Conservation (phyloP, 2,797 vertebrate species). For the Cygnus olor region DNA sequence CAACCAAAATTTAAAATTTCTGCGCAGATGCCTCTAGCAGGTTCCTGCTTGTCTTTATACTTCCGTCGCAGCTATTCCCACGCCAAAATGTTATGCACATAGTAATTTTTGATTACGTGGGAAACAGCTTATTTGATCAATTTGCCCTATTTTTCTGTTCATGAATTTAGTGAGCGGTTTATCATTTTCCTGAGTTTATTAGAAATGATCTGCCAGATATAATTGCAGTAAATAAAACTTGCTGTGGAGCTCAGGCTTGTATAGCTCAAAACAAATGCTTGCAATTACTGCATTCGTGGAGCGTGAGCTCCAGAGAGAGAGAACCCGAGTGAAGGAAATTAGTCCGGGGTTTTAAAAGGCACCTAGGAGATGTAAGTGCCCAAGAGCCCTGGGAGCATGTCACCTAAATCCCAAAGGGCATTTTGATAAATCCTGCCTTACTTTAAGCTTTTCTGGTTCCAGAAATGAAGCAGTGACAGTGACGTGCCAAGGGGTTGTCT, state of each 20-base stretch:
- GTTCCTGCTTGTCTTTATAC: not conserved
- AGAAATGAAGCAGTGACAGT: not conserved
- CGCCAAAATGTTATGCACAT: not conserved
- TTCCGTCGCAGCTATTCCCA: constrained; percentile 42
- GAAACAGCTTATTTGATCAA: constrained; percentile 60
- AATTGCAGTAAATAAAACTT: constrained; percentile 64
- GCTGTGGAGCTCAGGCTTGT: constrained; percentile 25
- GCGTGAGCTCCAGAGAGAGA: not conserved
- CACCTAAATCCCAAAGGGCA: accelerated
- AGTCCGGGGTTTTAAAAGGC: not conserved
- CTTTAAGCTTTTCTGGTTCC: not conserved
- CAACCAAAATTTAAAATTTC: not conserved
- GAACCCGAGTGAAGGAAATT: not conserved
- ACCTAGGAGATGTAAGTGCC: not conserved
- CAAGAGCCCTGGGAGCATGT: not conserved
- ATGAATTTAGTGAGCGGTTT: constrained; percentile 42
- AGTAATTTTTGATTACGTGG: constrained; percentile 22
- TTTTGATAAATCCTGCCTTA: not conserved
- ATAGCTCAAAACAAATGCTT: not conserved
- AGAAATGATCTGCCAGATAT: constrained; percentile 62
- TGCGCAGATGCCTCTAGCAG: not conserved
- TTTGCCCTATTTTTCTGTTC: constrained; percentile 42
- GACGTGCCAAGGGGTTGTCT: accelerated
- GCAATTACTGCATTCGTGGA: constrained; percentile 15
- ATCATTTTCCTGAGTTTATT: constrained; percentile 31